Percentiles rank a stretch among this genome's conserved stretches.
Conservation (phyloP, 2,113 vertebrate species). For the Pterocles burchelli region DNA sequence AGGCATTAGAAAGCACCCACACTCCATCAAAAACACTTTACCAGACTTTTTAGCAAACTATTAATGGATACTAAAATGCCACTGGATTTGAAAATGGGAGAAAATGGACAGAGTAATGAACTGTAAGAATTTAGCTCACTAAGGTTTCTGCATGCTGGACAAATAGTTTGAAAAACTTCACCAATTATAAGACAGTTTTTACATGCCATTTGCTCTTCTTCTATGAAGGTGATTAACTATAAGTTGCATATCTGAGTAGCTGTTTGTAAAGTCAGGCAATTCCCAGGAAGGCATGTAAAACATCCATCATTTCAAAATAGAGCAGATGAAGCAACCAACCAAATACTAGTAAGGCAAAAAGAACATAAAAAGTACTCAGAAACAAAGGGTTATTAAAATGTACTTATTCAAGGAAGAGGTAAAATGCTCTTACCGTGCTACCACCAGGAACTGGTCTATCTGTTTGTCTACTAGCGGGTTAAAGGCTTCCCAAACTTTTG, state of each 20-base stretch:
- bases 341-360: not conserved
- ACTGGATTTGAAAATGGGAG: not conserved
- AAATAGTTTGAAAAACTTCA: not conserved
- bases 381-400: not conserved
- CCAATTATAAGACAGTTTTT: not conserved
- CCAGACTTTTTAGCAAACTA: not conserved
- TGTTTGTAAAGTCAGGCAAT: not conserved
- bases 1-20: not conserved
- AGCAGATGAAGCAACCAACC: not conserved
- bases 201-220: not conserved
- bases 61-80: not conserved
- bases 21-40: not conserved
- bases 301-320: not conserved
- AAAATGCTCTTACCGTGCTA: conserved; percentile 87
- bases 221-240: not conserved
- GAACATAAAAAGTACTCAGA: not conserved
- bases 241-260: not conserved
- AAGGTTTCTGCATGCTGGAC: not conserved
- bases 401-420: not conserved
- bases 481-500: conserved; percentile 93
- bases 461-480: conserved; percentile 92
- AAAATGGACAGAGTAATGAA: not conserved
- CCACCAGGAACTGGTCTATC: conserved; percentile 98
- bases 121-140: not conserved
- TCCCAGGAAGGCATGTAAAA: not conserved